A percentile compares a stretch with the other conserved stretches of the same genome.
Evolutionary conservation across 1,140 invertebrate genomes (phyloP).

Genomic region (Ruditapes philippinarum): DNA sequence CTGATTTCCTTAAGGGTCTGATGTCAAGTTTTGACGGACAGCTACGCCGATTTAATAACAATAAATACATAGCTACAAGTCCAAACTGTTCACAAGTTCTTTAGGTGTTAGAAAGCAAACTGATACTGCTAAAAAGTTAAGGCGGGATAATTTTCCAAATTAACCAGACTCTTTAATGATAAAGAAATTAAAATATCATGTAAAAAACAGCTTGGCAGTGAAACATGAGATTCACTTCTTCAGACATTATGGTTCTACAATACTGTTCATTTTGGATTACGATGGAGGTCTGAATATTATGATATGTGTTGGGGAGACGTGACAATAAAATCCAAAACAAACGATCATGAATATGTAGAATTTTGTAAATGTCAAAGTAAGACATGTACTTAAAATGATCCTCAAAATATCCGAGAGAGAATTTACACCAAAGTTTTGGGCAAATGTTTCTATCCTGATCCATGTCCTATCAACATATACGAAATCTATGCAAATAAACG

Average conservation of each 20-base stretch:
- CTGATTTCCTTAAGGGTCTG: background rate
- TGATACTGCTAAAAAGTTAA: background rate
- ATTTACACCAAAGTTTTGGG: background rate
- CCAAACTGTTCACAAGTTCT: background rate
- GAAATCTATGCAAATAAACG: slow-evolving; percentile 11
- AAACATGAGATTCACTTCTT: background rate
- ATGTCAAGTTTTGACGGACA: too few relatives aligned
- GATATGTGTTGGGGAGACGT: background rate
- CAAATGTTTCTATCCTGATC: background rate
- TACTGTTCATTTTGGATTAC: background rate
- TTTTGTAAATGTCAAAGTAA: slow-evolving; percentile 8
- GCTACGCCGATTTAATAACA: too few relatives aligned
- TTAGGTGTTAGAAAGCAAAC: background rate
- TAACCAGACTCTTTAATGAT: background rate
- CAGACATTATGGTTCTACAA: slow-evolving; percentile 10
- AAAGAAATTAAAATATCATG: background rate
- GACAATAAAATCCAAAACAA: too few relatives aligned
- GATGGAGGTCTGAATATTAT: background rate
- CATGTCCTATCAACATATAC: background rate
- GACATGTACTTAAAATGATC: background rate
- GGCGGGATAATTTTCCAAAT: slow-evolving; percentile 3
- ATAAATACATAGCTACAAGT: background rate
- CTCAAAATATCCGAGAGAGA: background rate
- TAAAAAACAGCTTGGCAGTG: background rate
- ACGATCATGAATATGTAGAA: slow-evolving; percentile 22